A percentile compares a stretch with the other conserved stretches of the same genome.
These are phyloP conservation scores for Scartelaos histophorus DNA, from an alignment of 2,113 vertebrate species.

Conservation along the genomic window DNA sequence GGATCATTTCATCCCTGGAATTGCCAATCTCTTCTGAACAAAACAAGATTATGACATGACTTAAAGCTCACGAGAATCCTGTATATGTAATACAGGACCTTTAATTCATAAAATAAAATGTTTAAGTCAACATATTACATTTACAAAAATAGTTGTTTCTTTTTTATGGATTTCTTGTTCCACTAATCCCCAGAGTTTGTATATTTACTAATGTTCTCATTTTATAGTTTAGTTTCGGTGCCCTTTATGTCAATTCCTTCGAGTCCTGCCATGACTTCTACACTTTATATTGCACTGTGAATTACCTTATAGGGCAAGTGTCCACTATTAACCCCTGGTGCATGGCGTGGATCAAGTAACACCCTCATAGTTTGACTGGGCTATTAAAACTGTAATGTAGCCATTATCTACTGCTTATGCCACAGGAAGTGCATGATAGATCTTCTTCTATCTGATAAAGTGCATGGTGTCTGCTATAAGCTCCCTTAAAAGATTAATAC, in stretches of 20 bases:
- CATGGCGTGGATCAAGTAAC: conserved; percentile 5
- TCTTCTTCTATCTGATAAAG: conserved; percentile 30
- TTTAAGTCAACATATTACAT: neutral
- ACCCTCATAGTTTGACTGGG: conserved; percentile 11
- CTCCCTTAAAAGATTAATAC: conserved; percentile 57
- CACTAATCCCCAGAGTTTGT: neutral
- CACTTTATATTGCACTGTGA: neutral
- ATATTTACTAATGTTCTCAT: neutral
- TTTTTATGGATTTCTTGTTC: neutral
- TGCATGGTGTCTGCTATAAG: conserved; percentile 32
- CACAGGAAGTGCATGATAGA: conserved; percentile 47
- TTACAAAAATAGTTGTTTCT: neutral
- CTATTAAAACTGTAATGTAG: conserved; percentile 24
- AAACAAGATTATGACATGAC: too few relatives aligned
- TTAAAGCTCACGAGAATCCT: too few relatives aligned
- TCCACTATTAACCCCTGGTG: conserved; percentile 21
- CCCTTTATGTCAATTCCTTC: neutral
- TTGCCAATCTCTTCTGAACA: too few relatives aligned
- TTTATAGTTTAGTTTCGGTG: neutral
- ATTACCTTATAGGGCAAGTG: neutral
- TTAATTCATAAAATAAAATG: too few relatives aligned
- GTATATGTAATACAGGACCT: too few relatives aligned
- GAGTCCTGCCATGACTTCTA: neutral
- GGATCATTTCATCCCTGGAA: too few relatives aligned
- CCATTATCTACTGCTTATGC: conserved; percentile 37